Base-by-base conservation (phyloP, 1,140 invertebrate species). In the Sipha flava region DNA sequence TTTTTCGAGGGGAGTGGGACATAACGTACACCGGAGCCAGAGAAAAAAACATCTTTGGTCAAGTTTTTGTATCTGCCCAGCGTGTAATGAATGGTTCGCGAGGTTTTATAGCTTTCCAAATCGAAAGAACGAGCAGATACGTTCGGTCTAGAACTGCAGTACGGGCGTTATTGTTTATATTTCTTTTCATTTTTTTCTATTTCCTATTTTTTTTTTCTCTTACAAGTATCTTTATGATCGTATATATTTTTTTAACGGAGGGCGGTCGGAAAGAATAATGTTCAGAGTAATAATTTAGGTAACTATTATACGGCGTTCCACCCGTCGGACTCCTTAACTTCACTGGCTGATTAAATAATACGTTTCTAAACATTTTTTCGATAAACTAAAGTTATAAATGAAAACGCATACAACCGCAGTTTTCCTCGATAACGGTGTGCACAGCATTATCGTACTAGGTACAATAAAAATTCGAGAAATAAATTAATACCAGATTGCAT, bases 21-120 rank as follows among this genome's bases (percentile, higher is more conserved):
- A 5, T n/a, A 26, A 52, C n/a, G 21, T 54, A 47, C 29, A 23
- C 18, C 7, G 4, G 29, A 43, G 34, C 23, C 31, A 7, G 31
- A 40, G 14, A 26, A 70, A 70, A 70, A 77, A 77, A 64, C 49
- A 37, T 34, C 52, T 75, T 57, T 40, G 73, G 73, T 77, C 73
- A 77, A 77, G 73, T 77, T 77, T 77, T 59, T 26, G 21, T 26
- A 16, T 77, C 34, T 77, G 34, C 34, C 7, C 31, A 9, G 73
- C 73, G 31, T 77, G 73, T 77, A 77, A 77, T 77, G 73, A 77
- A 77, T 77, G 73, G 73, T 57, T 43, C 73, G 54, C 34, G 31
- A 40, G 52, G 49, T 77, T 77, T 77, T 77, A 77, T 77, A 37
- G 52, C n/a, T 57, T 75, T 54, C 49, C 47, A 40, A 37, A 66